Evolutionary conservation across 2,888 invertebrate species (phyloP).

Genomic region (Ecliptopera silaceata): DNA sequence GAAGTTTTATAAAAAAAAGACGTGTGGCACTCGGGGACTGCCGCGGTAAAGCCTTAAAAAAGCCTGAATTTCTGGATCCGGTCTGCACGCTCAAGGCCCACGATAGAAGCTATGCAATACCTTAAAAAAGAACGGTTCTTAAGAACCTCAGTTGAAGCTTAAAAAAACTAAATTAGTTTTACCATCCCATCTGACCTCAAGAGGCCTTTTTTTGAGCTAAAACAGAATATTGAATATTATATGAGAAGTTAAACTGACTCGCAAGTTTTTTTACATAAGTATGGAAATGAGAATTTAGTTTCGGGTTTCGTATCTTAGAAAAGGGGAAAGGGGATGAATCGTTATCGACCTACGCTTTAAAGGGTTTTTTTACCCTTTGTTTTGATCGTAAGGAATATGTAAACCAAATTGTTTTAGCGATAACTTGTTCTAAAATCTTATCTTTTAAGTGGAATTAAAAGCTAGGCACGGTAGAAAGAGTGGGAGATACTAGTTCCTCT

Average conservation of each 20-base stretch:
- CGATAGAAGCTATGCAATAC: too few species aligned
- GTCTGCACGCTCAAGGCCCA: too few species aligned
- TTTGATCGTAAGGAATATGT: neutral
- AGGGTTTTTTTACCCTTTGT: too few species aligned
- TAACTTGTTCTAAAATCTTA: neutral
- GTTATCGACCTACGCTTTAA: too few species aligned
- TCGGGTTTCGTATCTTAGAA: neutral
- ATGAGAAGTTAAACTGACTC: constrained; percentile 5
- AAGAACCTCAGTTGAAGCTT: neutral
- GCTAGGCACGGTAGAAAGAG: too few species aligned
- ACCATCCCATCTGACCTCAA: constrained; percentile 3
- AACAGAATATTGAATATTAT: constrained; percentile 23
- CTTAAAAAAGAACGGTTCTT: neutral
- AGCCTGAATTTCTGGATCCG: too few species aligned
- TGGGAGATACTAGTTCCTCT: too few species aligned
- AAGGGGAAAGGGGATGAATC: neutral
- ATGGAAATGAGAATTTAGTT: constrained; percentile 1
- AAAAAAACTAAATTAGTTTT: constrained; percentile 6
- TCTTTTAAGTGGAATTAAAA: too few species aligned
- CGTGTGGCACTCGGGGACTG: too few species aligned
- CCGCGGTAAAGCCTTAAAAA: too few species aligned
- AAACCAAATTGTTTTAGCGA: neutral
- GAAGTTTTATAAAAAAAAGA: too few species aligned
- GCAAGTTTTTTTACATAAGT: neutral
- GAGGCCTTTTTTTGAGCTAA: constrained; percentile 10